Base-by-base conservation (phyloP, 1,140 invertebrate genomes). In the Cyclargus thomasi region DNA sequence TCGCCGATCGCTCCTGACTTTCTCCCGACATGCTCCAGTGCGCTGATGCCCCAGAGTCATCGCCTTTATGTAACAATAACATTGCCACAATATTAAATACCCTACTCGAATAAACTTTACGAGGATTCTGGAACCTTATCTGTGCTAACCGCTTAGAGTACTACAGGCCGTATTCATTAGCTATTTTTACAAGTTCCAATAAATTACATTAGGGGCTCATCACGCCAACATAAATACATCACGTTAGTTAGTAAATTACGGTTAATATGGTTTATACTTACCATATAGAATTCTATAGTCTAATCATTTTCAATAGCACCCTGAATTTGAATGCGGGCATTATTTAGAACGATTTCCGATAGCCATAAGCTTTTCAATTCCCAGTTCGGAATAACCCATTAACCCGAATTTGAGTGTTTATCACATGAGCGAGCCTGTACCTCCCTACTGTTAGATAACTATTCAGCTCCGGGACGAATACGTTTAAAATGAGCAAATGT, bases 21-120 rank as follows among this genome's bases (percentile, higher is more conserved):
- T 86, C 83, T 80, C 81, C 75, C 70, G 78, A 81, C 79, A 82
- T 68, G 84, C 69, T 74, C 75, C 74, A 80, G 62, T 74, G 77
- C 70, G 63, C 70, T 63, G 70, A 65, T 67, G 74, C 73, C 74
- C 74, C 70, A 73, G 70, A 79, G 75, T 75, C 80, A 74, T 59
- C 55, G 55, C 55, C 55, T 59, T 21, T 11, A 21, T 47, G 39
- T 47, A 8, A 47, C 39, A 47, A 16, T 47, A 47, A 47, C 39
- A 47, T 14, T 47, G 14, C 39, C 39, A 47, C 39, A 47, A 47
- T 47, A 47, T 47, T 11, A 47, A 47, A 47, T 47, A 14, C 10
- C 10, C 14, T 11, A 29, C 29, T 29, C 29, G 29, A 47, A 47
- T 47, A 47, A 47, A 47, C 14, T 47, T 39, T 8, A 47, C 8